Conservation (phyloP, 2,797 vertebrate species). For the Tapera naevia region DNA sequence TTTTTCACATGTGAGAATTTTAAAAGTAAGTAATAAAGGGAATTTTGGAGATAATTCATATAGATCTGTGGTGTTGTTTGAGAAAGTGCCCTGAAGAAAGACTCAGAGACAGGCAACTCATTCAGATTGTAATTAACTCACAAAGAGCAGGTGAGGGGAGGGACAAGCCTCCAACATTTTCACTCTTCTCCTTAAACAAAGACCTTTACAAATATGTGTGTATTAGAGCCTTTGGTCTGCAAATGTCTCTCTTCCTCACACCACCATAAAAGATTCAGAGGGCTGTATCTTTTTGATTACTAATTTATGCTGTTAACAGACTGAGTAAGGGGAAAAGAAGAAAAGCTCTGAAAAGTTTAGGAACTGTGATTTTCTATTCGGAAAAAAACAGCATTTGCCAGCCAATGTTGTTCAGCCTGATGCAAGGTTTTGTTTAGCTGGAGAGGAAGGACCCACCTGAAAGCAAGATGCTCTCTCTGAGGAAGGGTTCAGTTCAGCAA, state of each 20-base stretch:
- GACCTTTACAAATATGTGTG: slow-evolving; percentile 54
- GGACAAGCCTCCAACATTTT: slow-evolving; percentile 35
- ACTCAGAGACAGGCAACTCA: slow-evolving; percentile 6
- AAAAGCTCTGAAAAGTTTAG: slow-evolving; percentile 19
- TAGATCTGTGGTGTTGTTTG: not conserved
- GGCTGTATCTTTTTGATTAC: slow-evolving; percentile 65
- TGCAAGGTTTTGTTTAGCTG: not conserved
- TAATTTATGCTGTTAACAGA: slow-evolving; percentile 63
- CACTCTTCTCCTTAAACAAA: slow-evolving; percentile 57
- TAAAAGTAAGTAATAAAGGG: slow-evolving; percentile 50
- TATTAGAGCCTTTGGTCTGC: slow-evolving; percentile 42
- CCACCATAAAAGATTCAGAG: slow-evolving; percentile 60
- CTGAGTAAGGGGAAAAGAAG: not conserved
- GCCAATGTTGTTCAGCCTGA: not conserved
- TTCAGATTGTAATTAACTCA: slow-evolving; percentile 64
- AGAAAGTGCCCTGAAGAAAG: slow-evolving; percentile 50
- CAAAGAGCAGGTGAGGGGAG: slow-evolving; percentile 36
- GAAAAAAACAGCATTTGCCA: not conserved
- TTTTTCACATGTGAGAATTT: slow-evolving; percentile 50
- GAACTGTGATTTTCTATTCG: slow-evolving; percentile 13
- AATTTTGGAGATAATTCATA: slow-evolving; percentile 41
- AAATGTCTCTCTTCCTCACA: slow-evolving; percentile 43
- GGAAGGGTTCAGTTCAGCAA: not conserved
- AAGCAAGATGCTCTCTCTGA: not conserved
- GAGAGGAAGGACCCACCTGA: not conserved